Base-by-base conservation (phyloP, 2,113 vertebrate species). In the Pteropus alecto region DNA sequence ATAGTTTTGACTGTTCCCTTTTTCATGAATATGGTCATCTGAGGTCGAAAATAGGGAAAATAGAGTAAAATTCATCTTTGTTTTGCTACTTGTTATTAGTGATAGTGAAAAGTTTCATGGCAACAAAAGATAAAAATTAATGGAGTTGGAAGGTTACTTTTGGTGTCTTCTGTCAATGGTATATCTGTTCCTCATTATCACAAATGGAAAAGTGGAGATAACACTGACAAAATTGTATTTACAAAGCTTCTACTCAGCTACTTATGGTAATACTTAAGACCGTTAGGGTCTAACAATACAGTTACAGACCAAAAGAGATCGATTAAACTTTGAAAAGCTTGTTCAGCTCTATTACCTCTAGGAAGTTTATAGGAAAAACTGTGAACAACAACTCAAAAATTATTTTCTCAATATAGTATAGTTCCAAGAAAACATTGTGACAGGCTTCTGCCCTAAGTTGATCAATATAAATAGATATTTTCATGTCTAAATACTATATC, bases 111-210 rank as follows among this genome's bases (percentile, higher is more conserved):
- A 51, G 19, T 9, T 61, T 63, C 2, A 5, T 24, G 71, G 58
- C 7, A 28, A 63, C 19, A 26, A 56, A 86, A 54, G 38, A 54
- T 63, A 43, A 30, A 15, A 35, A 33, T 38, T 28, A 26, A 18
- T 3, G 1, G 35, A 48, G 43, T 2, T 1, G 9, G 35, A 41
- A 58, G 48, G 35, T 22, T 3, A 4, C 82, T 43, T 5, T 3
- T 33, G 79, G 1, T 3, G 3, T 11, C 38, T 16, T n/a, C 67
- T 43, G 0, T n/a, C 19, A 3, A 11, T 26, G 16, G 18, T 13
- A 1, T 6, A 0, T 6, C 2, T 28, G 7, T 6, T 3, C n/a
- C 5, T 8, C 18, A 4, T n/a, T 2, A 65, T 7, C 35, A 26
- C 13, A 18, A 22, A 30, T 10, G 13, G 68, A 70, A 33, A 14